Conservation (phyloP, 2,113 vertebrate species). For the Nycticorax nycticorax region DNA sequence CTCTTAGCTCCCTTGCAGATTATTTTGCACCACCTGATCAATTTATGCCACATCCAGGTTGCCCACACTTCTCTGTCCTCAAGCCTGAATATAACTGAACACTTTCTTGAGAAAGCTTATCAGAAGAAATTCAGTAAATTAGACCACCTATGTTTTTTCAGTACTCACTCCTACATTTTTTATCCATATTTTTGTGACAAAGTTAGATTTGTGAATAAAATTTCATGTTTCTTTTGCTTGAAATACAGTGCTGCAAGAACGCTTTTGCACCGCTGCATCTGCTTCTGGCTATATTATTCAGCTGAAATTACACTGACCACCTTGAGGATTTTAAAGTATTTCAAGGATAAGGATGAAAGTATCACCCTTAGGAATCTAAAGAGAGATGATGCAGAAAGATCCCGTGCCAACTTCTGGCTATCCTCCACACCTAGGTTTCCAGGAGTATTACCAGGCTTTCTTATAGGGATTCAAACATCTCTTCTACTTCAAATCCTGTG, state of each 20-base stretch:
- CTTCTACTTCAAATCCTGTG: background rate
- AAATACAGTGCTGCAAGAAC: background rate
- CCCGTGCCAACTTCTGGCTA: background rate
- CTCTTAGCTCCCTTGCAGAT: background rate
- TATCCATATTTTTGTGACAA: background rate
- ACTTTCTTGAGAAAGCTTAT: background rate
- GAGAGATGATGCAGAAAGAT: background rate
- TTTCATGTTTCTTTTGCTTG: background rate
- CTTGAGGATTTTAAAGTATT: background rate
- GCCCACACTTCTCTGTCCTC: background rate
- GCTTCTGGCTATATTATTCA: background rate
- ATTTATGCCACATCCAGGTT: background rate
- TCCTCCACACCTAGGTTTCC: background rate
- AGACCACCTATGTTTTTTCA: background rate
- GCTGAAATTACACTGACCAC: background rate
- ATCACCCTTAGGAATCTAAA: background rate
- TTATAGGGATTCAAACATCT: background rate
- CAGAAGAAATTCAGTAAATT: background rate
- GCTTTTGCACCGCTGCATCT: background rate
- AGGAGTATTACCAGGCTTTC: background rate
- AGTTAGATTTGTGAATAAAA: background rate
- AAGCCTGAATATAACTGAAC: background rate
- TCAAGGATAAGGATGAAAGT: background rate
- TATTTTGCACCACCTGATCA: background rate
- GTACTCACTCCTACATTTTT: background rate